phyloP scores from a whole-genome alignment of 2,888 invertebrate genomes.

The Cylloceria caligata region DNA sequence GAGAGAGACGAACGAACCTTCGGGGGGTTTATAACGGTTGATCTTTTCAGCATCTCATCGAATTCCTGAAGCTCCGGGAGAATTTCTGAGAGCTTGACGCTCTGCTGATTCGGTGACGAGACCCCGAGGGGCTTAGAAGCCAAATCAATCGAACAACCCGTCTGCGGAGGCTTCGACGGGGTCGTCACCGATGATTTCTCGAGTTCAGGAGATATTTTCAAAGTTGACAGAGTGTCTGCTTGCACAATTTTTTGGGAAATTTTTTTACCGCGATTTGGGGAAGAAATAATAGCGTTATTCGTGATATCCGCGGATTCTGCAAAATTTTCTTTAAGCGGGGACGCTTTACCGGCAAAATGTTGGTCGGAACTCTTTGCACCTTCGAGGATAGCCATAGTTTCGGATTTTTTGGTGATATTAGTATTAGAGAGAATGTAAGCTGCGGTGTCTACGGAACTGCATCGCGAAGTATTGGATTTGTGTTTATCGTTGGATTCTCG shows the following conservation, averaged over 20 bases:
- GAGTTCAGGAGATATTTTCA: background rate
- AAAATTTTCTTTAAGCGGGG: background rate
- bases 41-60: constrained; percentile 44
- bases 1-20: background rate
- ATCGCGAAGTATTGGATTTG: constrained; percentile 37
- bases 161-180: background rate
- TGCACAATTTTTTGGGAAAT: background rate
- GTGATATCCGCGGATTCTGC: background rate
- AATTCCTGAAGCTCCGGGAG: constrained; percentile 61
- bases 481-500: constrained; percentile 36
- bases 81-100: constrained; percentile 64
- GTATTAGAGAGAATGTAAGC: constrained; percentile 78
- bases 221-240: background rate
- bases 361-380: constrained; percentile 67
- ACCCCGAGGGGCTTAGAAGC: background rate
- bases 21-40: background rate
- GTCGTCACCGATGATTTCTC: background rate
- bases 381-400: constrained; percentile 73
- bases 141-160: background rate
- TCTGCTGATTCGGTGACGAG: background rate
- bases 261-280: background rate
- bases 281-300: background rate
- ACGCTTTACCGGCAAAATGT: background rate
- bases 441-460: constrained; percentile 78
- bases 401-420: constrained; percentile 75